These are phyloP conservation scores for Xanthia togata DNA, from an alignment of 2,888 invertebrate genomes.

Conservation along the genomic window DNA sequence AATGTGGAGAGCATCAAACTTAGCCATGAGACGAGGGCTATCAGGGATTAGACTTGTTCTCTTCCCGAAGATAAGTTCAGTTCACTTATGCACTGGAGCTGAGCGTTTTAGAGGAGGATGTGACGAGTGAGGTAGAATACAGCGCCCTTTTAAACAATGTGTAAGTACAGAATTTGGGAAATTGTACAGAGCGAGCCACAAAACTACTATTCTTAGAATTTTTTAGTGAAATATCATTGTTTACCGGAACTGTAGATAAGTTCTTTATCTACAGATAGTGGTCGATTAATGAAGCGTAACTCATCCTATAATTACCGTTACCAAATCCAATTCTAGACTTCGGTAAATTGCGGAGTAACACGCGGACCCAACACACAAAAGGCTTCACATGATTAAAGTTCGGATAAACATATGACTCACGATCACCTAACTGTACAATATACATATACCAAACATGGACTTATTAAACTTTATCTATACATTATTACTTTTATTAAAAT, in stretches of 20 bases:
- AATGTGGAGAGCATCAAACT: background rate
- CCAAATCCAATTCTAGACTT: slow-evolving; percentile 43
- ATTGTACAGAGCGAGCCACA: background rate
- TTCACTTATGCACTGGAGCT: background rate
- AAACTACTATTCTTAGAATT: background rate
- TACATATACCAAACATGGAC: slow-evolving; percentile 16
- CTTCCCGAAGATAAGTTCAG: background rate
- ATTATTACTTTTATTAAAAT: background rate
- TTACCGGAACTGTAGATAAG: background rate
- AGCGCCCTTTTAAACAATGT: background rate
- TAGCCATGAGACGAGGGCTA: background rate
- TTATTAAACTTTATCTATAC: background rate
- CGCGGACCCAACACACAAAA: slow-evolving; percentile 30
- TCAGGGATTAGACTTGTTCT: background rate
- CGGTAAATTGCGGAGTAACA: slow-evolving; percentile 40
- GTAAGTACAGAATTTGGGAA: background rate
- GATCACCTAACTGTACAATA: slow-evolving; percentile 28
- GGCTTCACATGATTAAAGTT: slow-evolving; percentile 46
- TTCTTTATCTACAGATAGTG: slow-evolving; percentile 6
- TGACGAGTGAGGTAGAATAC: background rate
- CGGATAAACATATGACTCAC: slow-evolving; percentile 48
- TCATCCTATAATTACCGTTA: slow-evolving; percentile 26
- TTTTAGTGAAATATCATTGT: background rate
- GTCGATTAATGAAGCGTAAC: slow-evolving; percentile 18
- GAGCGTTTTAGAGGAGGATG: background rate